Conservation (phyloP, 2,797 vertebrate species). For the Lepidocolaptes lacrymiger region DNA sequence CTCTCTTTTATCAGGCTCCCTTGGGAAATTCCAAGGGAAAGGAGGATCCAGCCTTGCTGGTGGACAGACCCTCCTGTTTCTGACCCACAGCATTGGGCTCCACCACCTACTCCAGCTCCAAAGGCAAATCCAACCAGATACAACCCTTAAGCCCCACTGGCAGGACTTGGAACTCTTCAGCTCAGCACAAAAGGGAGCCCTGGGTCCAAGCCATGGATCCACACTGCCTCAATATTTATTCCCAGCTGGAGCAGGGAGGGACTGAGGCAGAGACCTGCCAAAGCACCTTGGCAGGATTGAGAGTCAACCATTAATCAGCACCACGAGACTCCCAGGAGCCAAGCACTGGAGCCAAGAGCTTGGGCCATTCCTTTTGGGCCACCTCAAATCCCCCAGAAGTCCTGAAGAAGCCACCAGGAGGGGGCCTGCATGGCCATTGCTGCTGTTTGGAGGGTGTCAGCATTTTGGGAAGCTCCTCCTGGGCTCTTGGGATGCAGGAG, state of each 20-base stretch:
- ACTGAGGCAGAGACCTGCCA: background rate
- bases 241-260: background rate
- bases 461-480: background rate
- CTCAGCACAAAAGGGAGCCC: background rate
- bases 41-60: background rate
- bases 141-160: fast-evolving
- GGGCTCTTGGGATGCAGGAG: background rate
- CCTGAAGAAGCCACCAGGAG: background rate
- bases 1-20: background rate
- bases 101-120: background rate
- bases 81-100: background rate
- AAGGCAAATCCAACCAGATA: background rate
- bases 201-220: fast-evolving
- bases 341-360: background rate
- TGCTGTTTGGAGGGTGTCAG: background rate
- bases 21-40: background rate
- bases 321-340: background rate
- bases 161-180: background rate
- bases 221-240: background rate
- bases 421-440: fast-evolving
- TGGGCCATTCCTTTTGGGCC: background rate
- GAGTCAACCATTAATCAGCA: background rate
- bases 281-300: background rate
- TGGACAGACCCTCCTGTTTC: background rate
- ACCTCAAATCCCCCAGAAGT: background rate